A percentile compares a stretch with the other conserved stretches of the same genome.
Conservation (phyloP, 2,113 vertebrate species). For the Himantopus leucocephalus region DNA sequence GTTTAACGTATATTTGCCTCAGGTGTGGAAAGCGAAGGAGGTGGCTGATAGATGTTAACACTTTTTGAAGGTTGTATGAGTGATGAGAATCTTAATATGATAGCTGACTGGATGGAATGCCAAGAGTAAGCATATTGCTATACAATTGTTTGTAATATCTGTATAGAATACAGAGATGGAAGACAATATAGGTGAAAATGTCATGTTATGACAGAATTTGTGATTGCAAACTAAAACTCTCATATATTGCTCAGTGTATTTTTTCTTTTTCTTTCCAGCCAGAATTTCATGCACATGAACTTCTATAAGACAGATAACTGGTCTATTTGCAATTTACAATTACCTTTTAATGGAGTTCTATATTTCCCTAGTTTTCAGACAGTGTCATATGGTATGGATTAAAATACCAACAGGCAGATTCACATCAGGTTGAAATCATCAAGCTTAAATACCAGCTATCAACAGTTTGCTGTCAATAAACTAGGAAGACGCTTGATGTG, state of each 20-base stretch:
- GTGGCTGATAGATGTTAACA: conserved; percentile 4
- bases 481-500: neutral
- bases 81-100: neutral
- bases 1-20: neutral
- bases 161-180: neutral
- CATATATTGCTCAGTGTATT: neutral
- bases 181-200: neutral
- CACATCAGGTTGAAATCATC: conserved; percentile 32
- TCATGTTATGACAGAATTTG: neutral
- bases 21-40: neutral
- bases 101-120: neutral
- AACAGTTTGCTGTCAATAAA: conserved; percentile 9
- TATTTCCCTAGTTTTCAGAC: neutral
- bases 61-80: neutral
- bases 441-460: neutral
- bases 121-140: conserved; percentile 2
- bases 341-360: neutral
- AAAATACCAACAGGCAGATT: conserved; percentile 6
- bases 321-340: neutral
- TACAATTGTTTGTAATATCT: neutral
- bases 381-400: neutral
- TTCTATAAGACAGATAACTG: neutral
- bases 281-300: neutral
- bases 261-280: neutral
- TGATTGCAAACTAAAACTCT: neutral